A percentile compares a stretch with the other conserved stretches of the same genome.
Conservation (phyloP, 1,140 invertebrate species). For the Drosophila triauraria region DNA sequence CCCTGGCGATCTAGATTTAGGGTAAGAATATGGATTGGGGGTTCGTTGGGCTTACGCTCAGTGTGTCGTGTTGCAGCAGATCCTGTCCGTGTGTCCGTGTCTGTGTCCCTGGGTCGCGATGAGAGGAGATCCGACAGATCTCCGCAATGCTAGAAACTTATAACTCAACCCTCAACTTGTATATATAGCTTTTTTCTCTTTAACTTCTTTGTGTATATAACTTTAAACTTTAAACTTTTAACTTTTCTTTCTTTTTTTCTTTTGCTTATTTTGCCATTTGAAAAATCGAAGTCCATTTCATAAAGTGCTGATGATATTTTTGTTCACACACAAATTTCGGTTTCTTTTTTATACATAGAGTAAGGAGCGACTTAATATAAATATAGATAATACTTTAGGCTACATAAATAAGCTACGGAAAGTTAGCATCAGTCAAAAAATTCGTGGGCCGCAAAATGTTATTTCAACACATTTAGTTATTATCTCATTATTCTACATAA, state of each 20-base stretch:
- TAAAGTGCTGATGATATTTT: slow-evolving; percentile 85
- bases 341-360: slow-evolving; percentile 76
- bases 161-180: slow-evolving; percentile 83
- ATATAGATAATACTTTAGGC: slow-evolving; percentile 65
- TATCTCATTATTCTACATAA: slow-evolving; percentile 34
- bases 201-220: slow-evolving; percentile 71
- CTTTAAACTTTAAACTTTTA: slow-evolving; percentile 53
- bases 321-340: slow-evolving; percentile 84
- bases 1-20: slow-evolving; percentile 49
- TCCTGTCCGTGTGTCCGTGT: slow-evolving; percentile 40
- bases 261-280: slow-evolving; percentile 59
- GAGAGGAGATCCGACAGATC: slow-evolving; percentile 43
- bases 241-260: slow-evolving; percentile 23
- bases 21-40: slow-evolving; percentile 24
- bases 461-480: slow-evolving; percentile 43
- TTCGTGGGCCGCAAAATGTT: slow-evolving; percentile 74
- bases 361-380: slow-evolving; percentile 76
- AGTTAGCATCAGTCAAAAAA: slow-evolving; percentile 82
- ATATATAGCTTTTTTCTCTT: slow-evolving; percentile 74
- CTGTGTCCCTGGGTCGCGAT: slow-evolving; percentile 47
- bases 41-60: slow-evolving; percentile 65
- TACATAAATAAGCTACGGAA: slow-evolving; percentile 72
- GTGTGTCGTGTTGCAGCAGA: slow-evolving; percentile 45
- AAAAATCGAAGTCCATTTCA: slow-evolving; percentile 85
- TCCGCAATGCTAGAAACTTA: slow-evolving; percentile 78